Evolutionary conservation across 2,797 vertebrate species (phyloP).

Genomic region (Syndactyla subalaris): DNA sequence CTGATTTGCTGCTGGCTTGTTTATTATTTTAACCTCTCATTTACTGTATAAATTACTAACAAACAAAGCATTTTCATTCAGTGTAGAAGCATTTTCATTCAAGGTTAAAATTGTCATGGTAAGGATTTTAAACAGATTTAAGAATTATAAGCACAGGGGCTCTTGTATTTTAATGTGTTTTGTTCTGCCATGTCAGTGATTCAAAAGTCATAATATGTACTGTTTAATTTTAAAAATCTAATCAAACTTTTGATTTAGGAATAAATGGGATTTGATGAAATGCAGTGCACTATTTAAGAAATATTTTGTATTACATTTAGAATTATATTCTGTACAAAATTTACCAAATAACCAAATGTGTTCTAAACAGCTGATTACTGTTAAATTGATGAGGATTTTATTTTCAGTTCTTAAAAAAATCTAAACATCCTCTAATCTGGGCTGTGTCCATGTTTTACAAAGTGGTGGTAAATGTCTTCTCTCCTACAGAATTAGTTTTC

Average conservation of each 20-base stretch:
- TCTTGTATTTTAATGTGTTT: not conserved
- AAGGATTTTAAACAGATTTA: not conserved
- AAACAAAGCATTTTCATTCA: conserved; percentile 63
- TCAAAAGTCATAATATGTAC: not conserved
- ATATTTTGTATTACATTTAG: not conserved
- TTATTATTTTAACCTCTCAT: conserved; percentile 65
- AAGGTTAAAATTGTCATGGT: not conserved
- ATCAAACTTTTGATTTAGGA: not conserved
- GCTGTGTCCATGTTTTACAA: not conserved
- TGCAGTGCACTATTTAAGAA: not conserved
- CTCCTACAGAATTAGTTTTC: not conserved
- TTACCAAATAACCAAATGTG: not conserved
- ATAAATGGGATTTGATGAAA: not conserved
- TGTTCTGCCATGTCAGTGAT: not conserved
- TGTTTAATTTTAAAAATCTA: not conserved
- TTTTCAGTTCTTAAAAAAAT: not conserved
- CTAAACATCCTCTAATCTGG: not conserved
- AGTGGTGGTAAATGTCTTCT: not conserved
- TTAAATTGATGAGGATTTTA: not conserved
- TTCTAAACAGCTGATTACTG: not conserved
- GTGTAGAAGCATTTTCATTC: conserved; percentile 55
- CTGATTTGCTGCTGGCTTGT: conserved; percentile 65
- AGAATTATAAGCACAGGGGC: not conserved
- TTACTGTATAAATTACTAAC: conserved; percentile 69
- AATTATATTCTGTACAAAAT: not conserved